phyloP scores from a whole-genome alignment of 1,140 invertebrate genomes.

The Linepithema humile region DNA sequence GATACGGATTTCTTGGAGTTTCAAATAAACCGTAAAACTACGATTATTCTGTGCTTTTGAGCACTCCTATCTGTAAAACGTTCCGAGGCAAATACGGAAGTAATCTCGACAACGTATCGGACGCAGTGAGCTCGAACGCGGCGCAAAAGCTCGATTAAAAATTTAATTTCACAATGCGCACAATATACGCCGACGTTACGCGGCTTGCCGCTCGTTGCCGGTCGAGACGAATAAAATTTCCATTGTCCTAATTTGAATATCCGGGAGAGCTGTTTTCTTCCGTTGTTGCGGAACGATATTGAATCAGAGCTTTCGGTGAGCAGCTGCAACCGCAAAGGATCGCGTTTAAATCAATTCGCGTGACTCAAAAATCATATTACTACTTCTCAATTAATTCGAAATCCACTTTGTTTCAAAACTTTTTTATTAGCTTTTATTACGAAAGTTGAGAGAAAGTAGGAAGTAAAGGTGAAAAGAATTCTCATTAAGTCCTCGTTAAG shows the following conservation, averaged over 20 bases:
- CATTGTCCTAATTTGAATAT: slow-evolving; percentile 54
- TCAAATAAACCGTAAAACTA: background rate
- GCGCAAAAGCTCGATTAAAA: slow-evolving; percentile 42
- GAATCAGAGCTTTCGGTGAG: slow-evolving; percentile 2
- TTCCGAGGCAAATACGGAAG: background rate
- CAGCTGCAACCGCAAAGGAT: background rate
- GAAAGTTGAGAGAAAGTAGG: slow-evolving; percentile 22
- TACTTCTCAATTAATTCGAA: slow-evolving; percentile 8
- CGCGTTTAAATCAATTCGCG: slow-evolving; percentile 10
- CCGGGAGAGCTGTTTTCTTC: slow-evolving; percentile 26
- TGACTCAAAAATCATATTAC: slow-evolving; percentile 9
- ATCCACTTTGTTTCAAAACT: background rate
- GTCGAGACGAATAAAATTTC: slow-evolving; percentile 32
- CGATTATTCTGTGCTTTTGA: background rate
- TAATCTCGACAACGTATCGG: slow-evolving; percentile 1
- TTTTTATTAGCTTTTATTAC: slow-evolving; percentile 17
- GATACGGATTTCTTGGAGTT: background rate
- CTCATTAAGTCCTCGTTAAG: background rate
- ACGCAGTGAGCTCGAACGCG: background rate
- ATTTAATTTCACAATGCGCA: slow-evolving; percentile 42
- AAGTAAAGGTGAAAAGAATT: background rate
- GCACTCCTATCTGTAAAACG: background rate
- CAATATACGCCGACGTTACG: slow-evolving; percentile 38
- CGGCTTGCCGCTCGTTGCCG: slow-evolving; percentile 18
- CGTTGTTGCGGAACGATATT: slow-evolving; percentile 4